Percentiles rank a stretch among this genome's conserved stretches.
phyloP scores from a whole-genome alignment of 2,888 invertebrate genomes.

The Macaria liturata region DNA sequence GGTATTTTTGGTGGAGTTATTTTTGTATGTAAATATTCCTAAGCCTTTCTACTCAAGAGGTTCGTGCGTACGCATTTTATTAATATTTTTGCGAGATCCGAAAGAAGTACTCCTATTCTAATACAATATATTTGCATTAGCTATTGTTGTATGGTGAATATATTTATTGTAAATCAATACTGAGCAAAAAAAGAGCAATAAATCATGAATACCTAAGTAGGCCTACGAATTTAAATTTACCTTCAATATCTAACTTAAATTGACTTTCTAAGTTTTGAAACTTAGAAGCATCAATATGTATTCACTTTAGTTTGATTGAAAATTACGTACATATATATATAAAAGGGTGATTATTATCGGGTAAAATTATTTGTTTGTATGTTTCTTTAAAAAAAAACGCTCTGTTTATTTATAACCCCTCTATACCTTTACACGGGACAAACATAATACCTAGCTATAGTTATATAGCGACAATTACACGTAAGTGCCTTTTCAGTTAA shows the following conservation, averaged over 20 bases:
- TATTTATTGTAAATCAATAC: neutral
- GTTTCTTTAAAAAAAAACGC: too few species aligned
- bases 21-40: slow-evolving; percentile 40
- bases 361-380: too few species aligned
- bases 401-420: slow-evolving; percentile 5
- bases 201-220: too few species aligned
- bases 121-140: slow-evolving; percentile 6
- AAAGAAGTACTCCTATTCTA: slow-evolving; percentile 30
- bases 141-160: neutral
- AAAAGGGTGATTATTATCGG: too few species aligned
- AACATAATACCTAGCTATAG: slow-evolving; percentile 19
- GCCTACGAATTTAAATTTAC: too few species aligned
- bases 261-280: too few species aligned
- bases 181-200: too few species aligned
- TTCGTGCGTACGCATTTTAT: slow-evolving; percentile 57
- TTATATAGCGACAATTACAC: slow-evolving; percentile 49
- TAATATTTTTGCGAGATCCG: slow-evolving; percentile 36
- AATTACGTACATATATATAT: too few species aligned
- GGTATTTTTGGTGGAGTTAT: neutral
- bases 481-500: slow-evolving; percentile 55
- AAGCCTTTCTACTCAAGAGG: slow-evolving; percentile 39
- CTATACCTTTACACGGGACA: slow-evolving; percentile 5
- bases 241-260: too few species aligned
- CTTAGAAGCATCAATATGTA: too few species aligned
- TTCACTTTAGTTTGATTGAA: too few species aligned